Conservation (phyloP, 2,797 vertebrate species). For the Emydoidea blandingii region DNA sequence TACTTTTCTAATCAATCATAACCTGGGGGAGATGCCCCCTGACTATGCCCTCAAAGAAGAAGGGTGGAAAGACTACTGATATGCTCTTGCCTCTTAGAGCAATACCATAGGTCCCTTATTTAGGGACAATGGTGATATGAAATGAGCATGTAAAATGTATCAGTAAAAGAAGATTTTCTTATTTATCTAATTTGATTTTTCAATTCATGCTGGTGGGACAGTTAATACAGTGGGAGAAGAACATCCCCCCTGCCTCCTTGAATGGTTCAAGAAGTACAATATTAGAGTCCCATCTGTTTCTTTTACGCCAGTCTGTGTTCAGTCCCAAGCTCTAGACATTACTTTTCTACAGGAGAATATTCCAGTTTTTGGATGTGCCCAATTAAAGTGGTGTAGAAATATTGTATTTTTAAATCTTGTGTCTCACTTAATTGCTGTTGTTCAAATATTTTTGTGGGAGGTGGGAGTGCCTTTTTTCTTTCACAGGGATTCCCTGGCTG, state of each 20-base stretch:
- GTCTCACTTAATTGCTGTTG: neutral
- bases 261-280: neutral
- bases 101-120: neutral
- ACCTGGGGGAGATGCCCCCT: neutral
- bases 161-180: neutral
- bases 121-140: neutral
- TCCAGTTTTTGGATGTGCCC: neutral
- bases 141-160: neutral
- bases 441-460: neutral
- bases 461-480: neutral
- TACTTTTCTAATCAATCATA: neutral
- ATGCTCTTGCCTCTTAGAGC: neutral
- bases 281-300: neutral
- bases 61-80: neutral
- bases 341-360: neutral
- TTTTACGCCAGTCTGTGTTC: neutral
- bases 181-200: neutral
- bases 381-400: neutral
- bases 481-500: neutral
- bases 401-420: neutral
- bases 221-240: neutral
- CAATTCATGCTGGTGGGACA: neutral
- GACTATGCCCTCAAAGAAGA: neutral
- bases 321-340: neutral
- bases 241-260: neutral